Base-by-base conservation (phyloP, 2,113 vertebrate genomes). In the Psilopogon haemacephalus region DNA sequence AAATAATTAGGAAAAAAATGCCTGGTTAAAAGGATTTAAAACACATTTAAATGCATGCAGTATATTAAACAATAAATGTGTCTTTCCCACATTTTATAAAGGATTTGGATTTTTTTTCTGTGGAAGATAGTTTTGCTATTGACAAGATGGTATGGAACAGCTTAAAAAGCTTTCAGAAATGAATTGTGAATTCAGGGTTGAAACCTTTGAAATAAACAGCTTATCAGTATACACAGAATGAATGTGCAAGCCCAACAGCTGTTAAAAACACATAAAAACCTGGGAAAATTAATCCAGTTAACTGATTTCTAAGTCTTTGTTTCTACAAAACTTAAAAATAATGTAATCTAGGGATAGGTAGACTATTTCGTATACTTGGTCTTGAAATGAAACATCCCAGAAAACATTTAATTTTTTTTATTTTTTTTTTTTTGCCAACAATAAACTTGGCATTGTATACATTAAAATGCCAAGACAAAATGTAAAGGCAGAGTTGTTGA, bases 21-120 rank as follows among this genome's bases (percentile, higher is more conserved):
- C 67, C 33, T 89, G 35, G 42, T 88, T 89, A 81, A 70, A 62
- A 58, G 76, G 33, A 95, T 90, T 88, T 94, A 77, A 77, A 88
- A 58, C 60, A 11, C 20, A 59, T 91, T 93, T 81, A 84, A 77
- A 75, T 86, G 60, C 38, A 10, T 86, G 35, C 24, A 42, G 9
- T 62, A 21, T 58, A 63, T 67, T 90, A 78, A 80, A 87, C 13
- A 89, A 68, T 72, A 72, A 78, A 65, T 67, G 8, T 81, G 28
- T 73, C 33, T 92, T 92, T 83, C n/a, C 59, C 77, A 24, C 15
- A 74, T 62, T 56, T 37, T 8, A 75, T 48, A 80, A 92, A 58
- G 20, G 46, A 86, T 14, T 70, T 84, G 12, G 4, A 80, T 86
- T 89, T 80, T 27, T 27, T 77, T 95, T 94, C 35, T 0, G 0